Conservation (phyloP, 2,113 vertebrate species). For the Laticauda colubrina region DNA sequence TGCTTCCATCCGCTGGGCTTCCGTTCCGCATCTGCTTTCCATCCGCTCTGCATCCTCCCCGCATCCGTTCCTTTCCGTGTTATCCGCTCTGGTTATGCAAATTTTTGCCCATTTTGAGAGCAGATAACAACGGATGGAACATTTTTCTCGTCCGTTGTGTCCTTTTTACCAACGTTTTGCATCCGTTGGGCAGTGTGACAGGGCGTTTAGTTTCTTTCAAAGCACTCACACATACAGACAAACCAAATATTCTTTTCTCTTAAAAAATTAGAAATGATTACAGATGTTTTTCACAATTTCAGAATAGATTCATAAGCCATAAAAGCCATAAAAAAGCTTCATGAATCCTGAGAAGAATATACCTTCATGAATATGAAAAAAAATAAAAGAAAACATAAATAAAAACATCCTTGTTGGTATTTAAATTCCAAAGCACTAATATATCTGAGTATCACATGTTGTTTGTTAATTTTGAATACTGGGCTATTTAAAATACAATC, state of each 20-base stretch:
- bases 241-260: neutral
- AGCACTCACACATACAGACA: neutral
- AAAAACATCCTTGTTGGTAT: neutral
- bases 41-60: no score
- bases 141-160: no score
- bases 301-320: neutral
- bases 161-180: no score
- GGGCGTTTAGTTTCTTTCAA: neutral
- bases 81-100: no score
- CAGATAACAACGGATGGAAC: no score
- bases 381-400: neutral
- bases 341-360: neutral
- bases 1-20: no score
- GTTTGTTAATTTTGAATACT: neutral
- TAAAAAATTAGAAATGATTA: neutral
- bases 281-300: neutral
- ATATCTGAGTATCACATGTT: neutral
- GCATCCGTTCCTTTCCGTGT: no score
- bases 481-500: neutral
- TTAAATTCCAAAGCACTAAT: neutral
- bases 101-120: no score
- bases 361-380: neutral
- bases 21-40: no score
- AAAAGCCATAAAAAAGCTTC: neutral
- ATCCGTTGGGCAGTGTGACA: no score